A percentile compares a stretch with the other conserved stretches of the same genome.
phyloP scores from a whole-genome alignment of 2,113 vertebrate species.

The Phoxinus phoxinus region DNA sequence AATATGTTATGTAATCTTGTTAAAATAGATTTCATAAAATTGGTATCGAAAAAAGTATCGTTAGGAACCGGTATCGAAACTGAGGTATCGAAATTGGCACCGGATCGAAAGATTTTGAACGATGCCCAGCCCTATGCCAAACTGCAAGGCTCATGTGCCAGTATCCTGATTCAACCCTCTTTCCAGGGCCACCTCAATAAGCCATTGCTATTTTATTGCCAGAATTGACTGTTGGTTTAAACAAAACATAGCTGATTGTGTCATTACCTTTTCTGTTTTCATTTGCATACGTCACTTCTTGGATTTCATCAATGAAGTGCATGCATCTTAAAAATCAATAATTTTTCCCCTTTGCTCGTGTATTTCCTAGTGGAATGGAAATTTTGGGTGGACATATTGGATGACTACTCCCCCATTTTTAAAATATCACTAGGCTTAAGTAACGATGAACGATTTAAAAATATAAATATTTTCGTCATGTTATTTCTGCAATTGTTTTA shows the following conservation, averaged over 20 bases:
- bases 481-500: not conserved
- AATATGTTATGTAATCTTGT: too few relatives aligned
- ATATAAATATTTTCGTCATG: not conserved
- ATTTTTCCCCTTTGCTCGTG: not conserved
- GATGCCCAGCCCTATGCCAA: too few relatives aligned
- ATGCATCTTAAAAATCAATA: not conserved
- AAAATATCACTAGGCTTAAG: not conserved
- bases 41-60: too few relatives aligned
- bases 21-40: too few relatives aligned
- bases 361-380: not conserved
- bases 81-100: too few relatives aligned
- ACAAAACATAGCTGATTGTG: not conserved
- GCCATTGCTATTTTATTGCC: constrained; percentile 14
- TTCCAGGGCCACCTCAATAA: constrained; percentile 48
- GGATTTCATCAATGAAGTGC: not conserved
- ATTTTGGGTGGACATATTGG: not conserved
- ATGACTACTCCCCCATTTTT: not conserved
- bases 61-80: too few relatives aligned
- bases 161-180: constrained; percentile 53
- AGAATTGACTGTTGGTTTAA: constrained; percentile 14
- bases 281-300: not conserved
- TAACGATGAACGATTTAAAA: not conserved
- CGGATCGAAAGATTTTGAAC: too few relatives aligned
- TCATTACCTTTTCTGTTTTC: constrained; percentile 12
- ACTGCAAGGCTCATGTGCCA: constrained; percentile 64